Evolutionary conservation across 1,140 invertebrate genomes (phyloP), one percentile per base, ranked within the genome.

Genomic region (Aphelenchoides besseyi): DNA sequence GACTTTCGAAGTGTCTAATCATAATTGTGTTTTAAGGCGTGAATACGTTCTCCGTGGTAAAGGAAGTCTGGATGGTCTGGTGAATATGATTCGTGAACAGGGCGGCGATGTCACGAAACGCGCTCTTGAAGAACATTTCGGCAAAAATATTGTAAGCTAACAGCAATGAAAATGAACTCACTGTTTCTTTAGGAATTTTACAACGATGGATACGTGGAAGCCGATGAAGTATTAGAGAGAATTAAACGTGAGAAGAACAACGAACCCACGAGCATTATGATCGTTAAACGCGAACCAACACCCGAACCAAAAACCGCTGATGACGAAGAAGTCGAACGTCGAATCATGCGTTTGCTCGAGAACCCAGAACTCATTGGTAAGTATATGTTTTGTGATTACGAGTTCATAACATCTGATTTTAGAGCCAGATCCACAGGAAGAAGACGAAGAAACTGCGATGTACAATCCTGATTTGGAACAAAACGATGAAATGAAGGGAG

Each of bases 281-380:
- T 59, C 18, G 55, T 59, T 8, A 59, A 59, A 23, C 55, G 5
- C 5, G 63, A 66, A 29, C n/a, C 30, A 37, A 29, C n/a, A 2
- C 16, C 16, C 36, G 36, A 66, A 16, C 3, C 63, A 8, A 37
- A 36, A 29, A 63, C 63, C 12, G 63, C n/a, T 23, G 63, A 66
- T 12, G 63, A 66, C n/a, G 36, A 66, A 53, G 63, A 16, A 32
- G 30, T 35, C 2, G 63, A 66, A 53, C 30, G 36, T 12, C 63
- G 63, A 28, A 37, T 66, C 30, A 66, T 66, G 63, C 9, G 36
- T 2, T 32, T 66, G 1, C 29, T 66, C 1, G 63, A 66, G 36
- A 28, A 37, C 18, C 26, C 63, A 37, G 32, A 66, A 12, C 32
- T 66, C 23, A 29, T 16, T 2, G 63, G 63, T 66, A 18, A 32